Conservation (phyloP, 2,888 invertebrate species). For the Poecilobothrus nobilitatus region DNA sequence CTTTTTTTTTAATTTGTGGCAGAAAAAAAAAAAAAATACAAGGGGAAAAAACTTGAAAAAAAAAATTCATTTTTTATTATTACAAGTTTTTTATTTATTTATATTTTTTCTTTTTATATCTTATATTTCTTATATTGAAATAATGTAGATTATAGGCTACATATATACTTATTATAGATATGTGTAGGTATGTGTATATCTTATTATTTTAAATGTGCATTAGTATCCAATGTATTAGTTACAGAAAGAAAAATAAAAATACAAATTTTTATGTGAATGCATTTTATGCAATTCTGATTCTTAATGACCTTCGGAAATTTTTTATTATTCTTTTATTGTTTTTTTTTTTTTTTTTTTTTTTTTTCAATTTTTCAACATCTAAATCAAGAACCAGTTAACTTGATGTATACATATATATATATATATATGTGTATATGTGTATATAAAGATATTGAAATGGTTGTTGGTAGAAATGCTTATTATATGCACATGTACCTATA, state of each 20-base stretch:
- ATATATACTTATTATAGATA: no score
- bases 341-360: not conserved
- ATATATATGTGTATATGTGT: no score
- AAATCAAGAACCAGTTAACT: constrained; percentile 2
- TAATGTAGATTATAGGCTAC: no score
- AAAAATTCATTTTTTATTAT: not conserved
- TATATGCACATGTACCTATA: not conserved
- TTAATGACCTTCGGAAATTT: constrained; percentile 8
- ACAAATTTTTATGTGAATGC: not conserved
- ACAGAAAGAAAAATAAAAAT: not conserved
- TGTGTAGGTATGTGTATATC: no score
- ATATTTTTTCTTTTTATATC: not conserved
- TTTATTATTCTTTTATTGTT: no score
- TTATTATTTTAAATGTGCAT: no score
- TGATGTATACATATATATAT: not conserved
- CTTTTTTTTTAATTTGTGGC: not conserved
- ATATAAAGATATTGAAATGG: not conserved
- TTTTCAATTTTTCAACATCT: not conserved
- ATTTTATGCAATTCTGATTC: constrained; percentile 8
- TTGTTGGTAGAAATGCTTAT: not conserved
- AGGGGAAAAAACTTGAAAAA: no score
- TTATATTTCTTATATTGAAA: not conserved
- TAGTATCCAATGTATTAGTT: not conserved
- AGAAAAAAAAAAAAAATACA: no score
- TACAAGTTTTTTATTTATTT: not conserved